Base-by-base conservation (phyloP, 2,113 vertebrate species). In the Ammodramus savannarum region DNA sequence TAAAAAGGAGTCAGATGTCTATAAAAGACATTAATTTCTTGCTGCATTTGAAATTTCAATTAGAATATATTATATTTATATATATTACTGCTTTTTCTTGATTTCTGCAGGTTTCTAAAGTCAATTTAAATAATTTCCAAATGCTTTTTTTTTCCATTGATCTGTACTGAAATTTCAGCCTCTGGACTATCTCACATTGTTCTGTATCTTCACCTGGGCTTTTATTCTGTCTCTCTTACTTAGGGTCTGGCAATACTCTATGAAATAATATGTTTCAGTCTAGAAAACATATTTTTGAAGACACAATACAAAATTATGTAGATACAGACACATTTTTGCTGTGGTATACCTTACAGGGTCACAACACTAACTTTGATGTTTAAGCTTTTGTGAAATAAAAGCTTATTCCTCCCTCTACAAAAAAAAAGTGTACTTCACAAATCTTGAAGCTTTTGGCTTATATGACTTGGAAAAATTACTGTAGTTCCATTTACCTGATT, bases 1-100 rank as follows among this genome's bases (percentile, higher is more conserved):
- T 95, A 94, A 94, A 90, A 95, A 91, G 21, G 57, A 96, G 91
- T 96, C 92, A 97, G 59, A 90, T 85, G 77, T 92, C 69, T 93
- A 90, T 90, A 94, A 96, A 97, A 85, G 73, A 69, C 85, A 90
- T 92, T 92, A 69, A 92, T 95, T 95, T 96, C 59, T 93, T 49
- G 11, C 32, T 89, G 22, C 32, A 66, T 85, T 89, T 97, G 59
- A 96, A 80, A 88, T 92, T 69, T 63, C 67, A 88, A 21, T 84
- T 94, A 69, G 73, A 80, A 63, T 62, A 63, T 48, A 46, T 65
- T 82, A 7, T 66, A 82, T 89, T 92, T 59, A 16, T 81, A 46
- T 27, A 11, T 79, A 66, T 57, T 62, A 41, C 46, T 72, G 19
- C 22, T 87, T 81, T 43, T 66, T 52, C 77, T 75, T 89, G 19